Evolutionary conservation across 2,797 vertebrate species (phyloP).

Genomic region (Rhynchonycteris naso): DNA sequence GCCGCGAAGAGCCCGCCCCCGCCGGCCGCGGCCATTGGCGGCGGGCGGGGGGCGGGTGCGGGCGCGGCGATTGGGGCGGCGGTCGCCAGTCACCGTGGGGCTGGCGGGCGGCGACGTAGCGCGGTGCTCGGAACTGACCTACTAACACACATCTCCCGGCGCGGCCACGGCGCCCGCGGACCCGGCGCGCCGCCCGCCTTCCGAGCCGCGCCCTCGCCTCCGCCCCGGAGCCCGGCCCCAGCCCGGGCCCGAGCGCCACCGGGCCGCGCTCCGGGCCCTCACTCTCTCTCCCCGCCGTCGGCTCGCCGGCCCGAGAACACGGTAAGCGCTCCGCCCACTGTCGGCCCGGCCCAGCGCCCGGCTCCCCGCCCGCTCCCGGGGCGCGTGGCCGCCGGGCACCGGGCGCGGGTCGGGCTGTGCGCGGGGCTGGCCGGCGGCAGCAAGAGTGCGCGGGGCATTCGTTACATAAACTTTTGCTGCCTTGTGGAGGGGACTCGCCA

Average conservation of each 20-base stretch:
- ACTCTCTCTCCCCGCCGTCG: neutral
- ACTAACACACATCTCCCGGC: constrained; percentile 95
- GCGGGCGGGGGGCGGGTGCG: constrained; percentile 57
- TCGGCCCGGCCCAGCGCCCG: neutral
- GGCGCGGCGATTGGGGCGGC: constrained; percentile 79
- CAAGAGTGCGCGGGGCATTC: constrained; percentile 37
- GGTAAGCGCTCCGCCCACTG: constrained; percentile 73
- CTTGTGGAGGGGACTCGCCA: constrained; percentile 70
- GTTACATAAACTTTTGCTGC: constrained; percentile 78
- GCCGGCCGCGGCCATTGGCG: constrained; percentile 69
- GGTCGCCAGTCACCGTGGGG: constrained; percentile 81
- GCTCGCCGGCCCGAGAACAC: constrained; percentile 16
- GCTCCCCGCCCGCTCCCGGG: constrained; percentile 38
- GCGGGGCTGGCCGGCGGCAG: neutral
- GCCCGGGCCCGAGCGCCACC: neutral
- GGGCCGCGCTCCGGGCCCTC: neutral
- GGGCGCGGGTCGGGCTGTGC: constrained; percentile 43
- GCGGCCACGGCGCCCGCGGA: constrained; percentile 80
- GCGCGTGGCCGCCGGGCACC: constrained; percentile 54
- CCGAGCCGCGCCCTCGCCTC: constrained; percentile 69
- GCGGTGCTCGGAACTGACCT: constrained; percentile 89
- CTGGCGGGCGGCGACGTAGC: constrained; percentile 83
- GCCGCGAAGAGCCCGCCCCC: constrained; percentile 51
- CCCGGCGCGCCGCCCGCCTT: constrained; percentile 62
- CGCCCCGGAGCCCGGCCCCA: neutral